A percentile compares a stretch with the other conserved stretches of the same genome.
phyloP scores from a whole-genome alignment of 2,888 invertebrate species.

The Tinea semifulvella region DNA sequence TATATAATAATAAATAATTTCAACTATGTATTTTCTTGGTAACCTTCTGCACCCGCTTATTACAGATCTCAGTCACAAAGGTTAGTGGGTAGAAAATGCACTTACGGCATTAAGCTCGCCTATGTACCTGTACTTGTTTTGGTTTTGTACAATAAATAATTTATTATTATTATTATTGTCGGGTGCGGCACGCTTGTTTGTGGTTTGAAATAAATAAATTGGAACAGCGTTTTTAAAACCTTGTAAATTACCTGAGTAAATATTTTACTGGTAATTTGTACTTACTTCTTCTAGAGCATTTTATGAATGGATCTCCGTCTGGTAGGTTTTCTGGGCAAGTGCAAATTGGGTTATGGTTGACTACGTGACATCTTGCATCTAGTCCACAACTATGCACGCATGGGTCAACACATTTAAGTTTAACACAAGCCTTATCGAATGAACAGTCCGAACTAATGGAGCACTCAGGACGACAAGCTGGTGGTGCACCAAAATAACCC shows the following conservation, averaged over 20 bases:
- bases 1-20: too few species aligned
- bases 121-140: too few species aligned
- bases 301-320: slow-evolving; percentile 80
- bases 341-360: slow-evolving; percentile 83
- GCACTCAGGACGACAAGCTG: slow-evolving; percentile 80
- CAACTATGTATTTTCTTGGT: too few species aligned
- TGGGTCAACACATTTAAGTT: slow-evolving; percentile 79
- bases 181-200: too few species aligned
- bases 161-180: too few species aligned
- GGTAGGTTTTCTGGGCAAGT: slow-evolving; percentile 73
- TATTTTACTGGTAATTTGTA: slow-evolving; percentile 16
- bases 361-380: slow-evolving; percentile 80
- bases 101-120: too few species aligned
- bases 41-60: too few species aligned
- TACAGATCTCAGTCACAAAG: too few species aligned
- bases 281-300: slow-evolving; percentile 66
- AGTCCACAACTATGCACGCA: slow-evolving; percentile 80
- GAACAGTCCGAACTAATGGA: slow-evolving; percentile 80
- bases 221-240: too few species aligned
- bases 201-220: too few species aligned
- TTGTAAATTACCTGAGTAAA: neutral
- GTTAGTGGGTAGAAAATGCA: too few species aligned
- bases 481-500: slow-evolving; percentile 77
- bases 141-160: too few species aligned
- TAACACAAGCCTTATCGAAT: slow-evolving; percentile 76